phyloP scores from a whole-genome alignment of 2,888 invertebrate genomes.

The Ypsolopha sequella region DNA sequence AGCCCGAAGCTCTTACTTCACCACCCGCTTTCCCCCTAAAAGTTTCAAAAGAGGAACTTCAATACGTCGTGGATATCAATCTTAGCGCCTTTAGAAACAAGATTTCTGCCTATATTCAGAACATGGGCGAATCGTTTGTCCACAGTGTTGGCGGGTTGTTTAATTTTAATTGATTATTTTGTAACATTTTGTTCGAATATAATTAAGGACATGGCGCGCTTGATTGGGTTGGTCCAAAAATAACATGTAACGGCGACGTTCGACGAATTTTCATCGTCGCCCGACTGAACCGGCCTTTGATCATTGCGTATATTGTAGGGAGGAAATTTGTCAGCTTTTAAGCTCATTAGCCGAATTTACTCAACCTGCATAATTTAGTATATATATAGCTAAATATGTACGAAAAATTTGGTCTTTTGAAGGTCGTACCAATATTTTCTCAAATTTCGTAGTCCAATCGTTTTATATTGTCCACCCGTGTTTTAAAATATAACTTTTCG shows the following conservation, averaged over 20 bases:
- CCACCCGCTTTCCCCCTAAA: conserved; percentile 26
- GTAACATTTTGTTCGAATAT: not conserved
- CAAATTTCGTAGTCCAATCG: no score
- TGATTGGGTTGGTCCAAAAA: conserved; percentile 23
- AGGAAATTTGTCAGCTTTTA: conserved; percentile 47
- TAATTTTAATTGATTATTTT: conserved; percentile 14
- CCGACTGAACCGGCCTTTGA: conserved; percentile 45
- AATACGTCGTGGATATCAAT: conserved; percentile 28
- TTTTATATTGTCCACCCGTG: no score
- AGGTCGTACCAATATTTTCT: no score
- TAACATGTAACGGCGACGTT: conserved; percentile 41
- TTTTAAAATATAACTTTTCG: no score
- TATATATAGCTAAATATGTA: no score
- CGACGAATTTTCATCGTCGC: conserved; percentile 36
- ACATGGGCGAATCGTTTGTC: conserved; percentile 21
- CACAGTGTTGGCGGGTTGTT: conserved; percentile 23
- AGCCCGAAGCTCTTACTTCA: conserved; percentile 12
- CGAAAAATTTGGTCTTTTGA: no score
- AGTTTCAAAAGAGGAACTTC: conserved; percentile 22
- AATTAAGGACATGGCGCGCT: not conserved
- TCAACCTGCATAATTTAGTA: no score
- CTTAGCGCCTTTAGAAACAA: conserved; percentile 22
- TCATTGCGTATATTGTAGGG: conserved; percentile 47
- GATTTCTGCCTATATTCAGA: conserved; percentile 19
- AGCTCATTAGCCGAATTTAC: no score